Evolutionary conservation across 1,140 invertebrate genomes (phyloP).

Genomic region (Gonatopus flavifemur): DNA sequence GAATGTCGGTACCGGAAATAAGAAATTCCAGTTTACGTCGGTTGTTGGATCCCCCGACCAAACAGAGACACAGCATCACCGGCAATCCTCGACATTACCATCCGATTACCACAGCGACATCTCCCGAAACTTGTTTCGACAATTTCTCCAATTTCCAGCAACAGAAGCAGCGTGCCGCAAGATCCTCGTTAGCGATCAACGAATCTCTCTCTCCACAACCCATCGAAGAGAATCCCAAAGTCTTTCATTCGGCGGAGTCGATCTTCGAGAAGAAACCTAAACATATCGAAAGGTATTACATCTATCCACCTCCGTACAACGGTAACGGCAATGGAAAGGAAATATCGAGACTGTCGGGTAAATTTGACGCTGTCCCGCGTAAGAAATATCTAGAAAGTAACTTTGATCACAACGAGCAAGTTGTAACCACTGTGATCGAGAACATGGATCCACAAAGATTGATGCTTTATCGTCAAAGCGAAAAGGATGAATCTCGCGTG

Average conservation of each 20-base stretch:
- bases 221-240: no score
- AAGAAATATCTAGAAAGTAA: slow-evolving; percentile 53
- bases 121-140: no score
- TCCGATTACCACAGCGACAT: no score
- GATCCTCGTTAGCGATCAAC: no score
- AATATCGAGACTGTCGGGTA: slow-evolving; percentile 28
- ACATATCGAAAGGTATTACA: slow-evolving; percentile 50
- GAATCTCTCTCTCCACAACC: no score
- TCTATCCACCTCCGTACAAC: no score
- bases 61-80: slow-evolving; percentile 50
- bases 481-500: slow-evolving; percentile 45
- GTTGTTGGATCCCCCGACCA: slow-evolving; percentile 46
- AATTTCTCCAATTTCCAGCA: no score
- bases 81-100: slow-evolving; percentile 34
- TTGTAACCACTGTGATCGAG: slow-evolving; percentile 53
- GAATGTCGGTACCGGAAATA: slow-evolving; percentile 53
- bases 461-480: slow-evolving; percentile 38
- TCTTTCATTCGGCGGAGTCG: no score
- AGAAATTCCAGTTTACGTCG: slow-evolving; percentile 48
- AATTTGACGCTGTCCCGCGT: slow-evolving; percentile 32
- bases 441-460: slow-evolving; percentile 48
- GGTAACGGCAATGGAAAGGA: no score
- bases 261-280: no score
- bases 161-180: no score
- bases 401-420: slow-evolving; percentile 50